Base-by-base conservation (phyloP, 2,888 invertebrate species). In the Suillia variegata region DNA sequence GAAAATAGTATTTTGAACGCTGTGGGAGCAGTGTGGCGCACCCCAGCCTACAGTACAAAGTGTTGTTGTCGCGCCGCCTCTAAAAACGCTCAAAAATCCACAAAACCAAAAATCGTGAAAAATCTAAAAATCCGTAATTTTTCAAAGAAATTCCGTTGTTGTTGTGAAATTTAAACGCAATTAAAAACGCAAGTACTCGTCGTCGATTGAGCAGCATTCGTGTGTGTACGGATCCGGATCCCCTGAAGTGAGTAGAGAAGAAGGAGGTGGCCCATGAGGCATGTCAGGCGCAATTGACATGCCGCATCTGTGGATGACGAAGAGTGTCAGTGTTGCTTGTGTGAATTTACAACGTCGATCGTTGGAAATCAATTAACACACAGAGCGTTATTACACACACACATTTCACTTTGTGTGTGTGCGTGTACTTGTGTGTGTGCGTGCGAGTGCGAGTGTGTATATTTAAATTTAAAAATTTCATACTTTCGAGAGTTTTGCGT, bases 281-380 rank as follows among this genome's bases (percentile, higher is more conserved):
- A 45, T 45, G 45, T 45, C 45, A 18, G 22, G 18, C 26, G 42
- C 34, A 34, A 72, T 69, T 72, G 72, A 72, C 74, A 72, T 69
- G 72, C 73, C 69, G 73, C 72, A 72, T 71, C 71, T 72, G 72
- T 20, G 8, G 6, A 26, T 53, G 38, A 51, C 34, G 18, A 45
- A 33, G 26, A 26, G 59, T 34, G 13, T 56, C 26, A 53, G 52
- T 57, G 70, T 62, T 70, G 72, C 73, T 72, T 74, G 67, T 72
- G 68, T 74, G 72, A 15, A 20, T 20, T n/a, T 20, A 2, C 34
- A 13, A 4, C 34, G 20, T 18, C 31, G 24, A 26, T 50, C 26
- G 15, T 15, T 17, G n/a, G 13, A 69, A 63, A 74, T 74, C 73
- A 75, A 74, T 74, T 74, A 74, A 74, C 75, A 72, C 75, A 71